These are phyloP conservation scores for Hypsibius dujardini DNA, from an alignment of 1,140 invertebrate genomes.

Conservation along the genomic window DNA sequence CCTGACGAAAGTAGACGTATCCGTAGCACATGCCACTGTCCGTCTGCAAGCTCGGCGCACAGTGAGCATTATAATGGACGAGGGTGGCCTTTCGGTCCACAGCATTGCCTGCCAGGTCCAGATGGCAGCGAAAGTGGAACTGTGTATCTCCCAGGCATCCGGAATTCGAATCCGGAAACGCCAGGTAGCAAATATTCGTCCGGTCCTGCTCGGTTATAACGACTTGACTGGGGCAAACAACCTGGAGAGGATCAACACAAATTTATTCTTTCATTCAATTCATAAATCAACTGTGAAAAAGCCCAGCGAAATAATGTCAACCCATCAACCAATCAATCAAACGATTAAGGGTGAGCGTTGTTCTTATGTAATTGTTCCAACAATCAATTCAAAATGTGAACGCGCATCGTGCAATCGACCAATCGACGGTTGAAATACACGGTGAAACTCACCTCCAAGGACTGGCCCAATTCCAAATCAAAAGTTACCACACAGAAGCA, in stretches of 20 bases:
- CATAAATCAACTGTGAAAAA: too few species aligned
- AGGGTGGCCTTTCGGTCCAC: constrained; percentile 17
- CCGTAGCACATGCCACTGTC: constrained; percentile 51
- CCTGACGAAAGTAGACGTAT: constrained; percentile 91
- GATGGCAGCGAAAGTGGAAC: constrained; percentile 66
- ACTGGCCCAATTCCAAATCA: constrained; percentile 90
- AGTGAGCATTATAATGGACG: constrained; percentile 21
- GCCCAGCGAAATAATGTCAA: background rate
- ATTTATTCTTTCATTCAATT: too few species aligned
- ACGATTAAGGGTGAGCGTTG: too few species aligned
- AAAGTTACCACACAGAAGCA: constrained; percentile 94
- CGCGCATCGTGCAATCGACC: too few species aligned
- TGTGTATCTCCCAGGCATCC: constrained; percentile 92
- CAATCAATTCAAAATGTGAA: too few species aligned
- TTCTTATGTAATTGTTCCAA: too few species aligned
- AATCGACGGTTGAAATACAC: constrained; percentile 19
- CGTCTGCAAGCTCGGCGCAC: constrained; percentile 27
- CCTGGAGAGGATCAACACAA: constrained; percentile 37
- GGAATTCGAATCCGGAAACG: constrained; percentile 95
- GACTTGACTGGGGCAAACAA: constrained; percentile 63
- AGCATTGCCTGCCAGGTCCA: background rate
- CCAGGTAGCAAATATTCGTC: constrained; percentile 89
- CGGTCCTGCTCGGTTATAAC: constrained; percentile 77
- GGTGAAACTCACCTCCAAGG: constrained; percentile 53
- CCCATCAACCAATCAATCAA: background rate